phyloP scores from a whole-genome alignment of 2,113 vertebrate genomes.

The Phrynosoma platyrhinos region DNA sequence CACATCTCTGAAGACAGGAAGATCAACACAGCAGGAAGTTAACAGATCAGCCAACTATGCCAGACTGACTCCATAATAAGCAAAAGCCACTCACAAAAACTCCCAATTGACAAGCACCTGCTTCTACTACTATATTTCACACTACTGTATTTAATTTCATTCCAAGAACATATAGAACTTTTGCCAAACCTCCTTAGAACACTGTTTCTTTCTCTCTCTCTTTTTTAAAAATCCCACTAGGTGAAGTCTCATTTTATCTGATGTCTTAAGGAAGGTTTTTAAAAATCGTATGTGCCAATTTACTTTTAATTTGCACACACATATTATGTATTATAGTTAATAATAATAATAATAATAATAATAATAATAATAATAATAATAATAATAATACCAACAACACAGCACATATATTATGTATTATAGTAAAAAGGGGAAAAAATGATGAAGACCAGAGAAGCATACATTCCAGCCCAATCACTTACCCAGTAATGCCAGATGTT shows the following conservation, averaged over 20 bases:
- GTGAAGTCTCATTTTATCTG: background rate
- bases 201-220: background rate
- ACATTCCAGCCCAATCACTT: conserved; percentile 60
- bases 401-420: conserved; percentile 4
- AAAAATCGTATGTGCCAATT: background rate
- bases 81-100: conserved; percentile 44
- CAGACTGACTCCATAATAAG: conserved; percentile 61
- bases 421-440: background rate
- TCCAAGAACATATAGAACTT: conserved; percentile 21
- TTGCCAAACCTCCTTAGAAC: background rate
- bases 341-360: too few species aligned
- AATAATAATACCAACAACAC: too few species aligned
- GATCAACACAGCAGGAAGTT: conserved; percentile 73
- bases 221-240: background rate
- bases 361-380: too few species aligned
- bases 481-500: conserved; percentile 99
- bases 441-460: background rate
- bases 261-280: background rate
- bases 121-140: conserved; percentile 50
- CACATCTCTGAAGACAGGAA: conserved; percentile 58
- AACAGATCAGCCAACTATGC: conserved; percentile 62
- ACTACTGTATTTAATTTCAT: conserved; percentile 47
- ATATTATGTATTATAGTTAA: too few species aligned
- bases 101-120: conserved; percentile 58
- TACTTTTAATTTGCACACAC: background rate